phyloP scores from a whole-genome alignment of 2,888 invertebrate genomes.

The Drosophila meridiana region DNA sequence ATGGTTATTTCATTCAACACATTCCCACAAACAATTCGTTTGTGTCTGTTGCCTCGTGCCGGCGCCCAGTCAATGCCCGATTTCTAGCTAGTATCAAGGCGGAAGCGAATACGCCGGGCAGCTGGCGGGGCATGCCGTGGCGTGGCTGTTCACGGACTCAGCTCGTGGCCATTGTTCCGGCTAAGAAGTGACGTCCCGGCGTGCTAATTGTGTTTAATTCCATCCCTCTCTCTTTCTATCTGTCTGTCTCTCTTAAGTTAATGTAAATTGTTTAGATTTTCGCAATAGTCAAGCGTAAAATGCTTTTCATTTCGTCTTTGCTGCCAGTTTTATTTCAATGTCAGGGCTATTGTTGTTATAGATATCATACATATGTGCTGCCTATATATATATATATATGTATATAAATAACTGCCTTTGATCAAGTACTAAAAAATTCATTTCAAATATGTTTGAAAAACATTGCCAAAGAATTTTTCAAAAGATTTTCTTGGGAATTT shows the following conservation, averaged over 20 bases:
- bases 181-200: constrained; percentile 57
- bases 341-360: constrained; percentile 51
- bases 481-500: constrained; percentile 11
- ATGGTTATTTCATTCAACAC: constrained; percentile 27
- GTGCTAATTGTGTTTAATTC: constrained; percentile 1
- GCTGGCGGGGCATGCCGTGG: constrained; percentile 3
- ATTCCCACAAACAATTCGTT: constrained; percentile 6
- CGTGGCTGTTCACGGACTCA: constrained; percentile 54
- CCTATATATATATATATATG: constrained; percentile 1
- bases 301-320: constrained; percentile 21
- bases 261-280: constrained; percentile 45
- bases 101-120: constrained; percentile 10
- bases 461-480: constrained; percentile 37
- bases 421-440: constrained; percentile 35
- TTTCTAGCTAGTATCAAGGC: constrained; percentile 13
- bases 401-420: constrained; percentile 20
- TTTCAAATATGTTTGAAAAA: constrained; percentile 33
- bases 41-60: constrained; percentile 34
- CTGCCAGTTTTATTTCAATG: constrained; percentile 44
- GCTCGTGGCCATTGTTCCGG: constrained; percentile 62
- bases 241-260: neutral
- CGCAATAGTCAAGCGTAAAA: constrained; percentile 25
- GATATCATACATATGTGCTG: no score
- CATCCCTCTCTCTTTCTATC: neutral
- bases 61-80: constrained; percentile 27